Base-by-base conservation (phyloP, 2,888 invertebrate species). In the Ochropleura leucogaster region DNA sequence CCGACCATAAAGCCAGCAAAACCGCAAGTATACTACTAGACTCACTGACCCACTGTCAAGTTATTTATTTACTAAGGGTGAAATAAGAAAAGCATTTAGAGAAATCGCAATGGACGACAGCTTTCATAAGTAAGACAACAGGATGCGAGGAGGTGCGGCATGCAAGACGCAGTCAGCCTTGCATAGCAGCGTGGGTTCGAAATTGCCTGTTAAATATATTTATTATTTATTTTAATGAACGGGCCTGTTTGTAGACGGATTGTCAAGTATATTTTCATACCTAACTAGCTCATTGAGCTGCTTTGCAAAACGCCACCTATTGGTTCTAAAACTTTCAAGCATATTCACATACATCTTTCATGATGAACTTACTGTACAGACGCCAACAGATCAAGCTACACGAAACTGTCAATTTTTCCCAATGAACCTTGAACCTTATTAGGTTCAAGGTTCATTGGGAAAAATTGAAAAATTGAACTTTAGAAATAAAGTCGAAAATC, bases 191-290 rank as follows among this genome's bases (percentile, higher is more conserved):
- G 30, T 44, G 14, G 71, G 16, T 46, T 49, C 42, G 69, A 18
- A 42, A 47, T 46, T 20, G 14, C 57, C 42, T 12, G 3, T 8
- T 30, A 75, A 75, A 77, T 77, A 40, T 76, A 75, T 75, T 49
- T n/a, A 30, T 46, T 60, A 57, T 30, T 30, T 30, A 14, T 60
- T 40, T 44, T 7, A 46, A 51, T 72, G n/a, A 18, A 44, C n/a
- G 6, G 3, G 20, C 44, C 16, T 30, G 44, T 49, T 44, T 44
- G 16, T 44, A n/a, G 9, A 77, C 6, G 42, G 20, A 42, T 76
- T 44, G n/a, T 44, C 30, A 44, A 30, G n/a, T 12, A n/a, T n/a
- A 1, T 77, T 63, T 44, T 30, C n/a, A 47, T 14, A 14, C 20
- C n/a, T 47, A 40, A 60, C 18, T 59, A 59, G 53, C n/a, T 1